These are phyloP conservation scores for Dicentrarchus labrax DNA, from an alignment of 2,113 vertebrate genomes.

Conservation along the genomic window DNA sequence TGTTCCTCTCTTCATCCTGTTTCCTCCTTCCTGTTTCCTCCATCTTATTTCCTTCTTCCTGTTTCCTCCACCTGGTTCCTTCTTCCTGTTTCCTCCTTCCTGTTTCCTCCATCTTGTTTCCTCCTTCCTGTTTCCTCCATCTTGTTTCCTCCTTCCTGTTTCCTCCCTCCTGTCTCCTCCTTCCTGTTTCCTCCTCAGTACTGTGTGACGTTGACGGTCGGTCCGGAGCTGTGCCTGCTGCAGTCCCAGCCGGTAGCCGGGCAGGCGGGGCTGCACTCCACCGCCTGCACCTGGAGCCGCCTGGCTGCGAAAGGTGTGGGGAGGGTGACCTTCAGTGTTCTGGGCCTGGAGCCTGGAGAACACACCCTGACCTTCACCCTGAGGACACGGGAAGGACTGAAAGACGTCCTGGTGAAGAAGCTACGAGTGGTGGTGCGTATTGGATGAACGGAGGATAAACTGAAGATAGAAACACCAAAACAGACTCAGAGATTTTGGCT, in stretches of 20 bases:
- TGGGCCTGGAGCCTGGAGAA: constrained; percentile 89
- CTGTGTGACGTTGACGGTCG: constrained; percentile 85
- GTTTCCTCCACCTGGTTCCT: not conserved
- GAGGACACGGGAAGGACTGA: not conserved
- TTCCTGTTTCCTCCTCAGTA: constrained; percentile 79
- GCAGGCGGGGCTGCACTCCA: constrained; percentile 5
- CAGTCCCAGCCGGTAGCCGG: constrained; percentile 53
- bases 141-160: no score
- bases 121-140: no score
- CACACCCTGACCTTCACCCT: constrained; percentile 90
- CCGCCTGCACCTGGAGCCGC: constrained; percentile 26
- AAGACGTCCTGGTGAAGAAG: constrained; percentile 86
- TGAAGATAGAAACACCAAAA: not conserved
- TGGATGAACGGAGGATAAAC: not conserved
- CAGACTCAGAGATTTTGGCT: not conserved
- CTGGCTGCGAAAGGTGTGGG: constrained; percentile 73
- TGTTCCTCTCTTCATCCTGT: not conserved
- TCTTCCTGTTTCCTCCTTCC: no score
- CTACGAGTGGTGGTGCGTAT: constrained; percentile 90
- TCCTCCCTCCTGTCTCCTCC: not conserved
- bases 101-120: no score
- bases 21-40: constrained; percentile 16
- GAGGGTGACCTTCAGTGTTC: constrained; percentile 84
- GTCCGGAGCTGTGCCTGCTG: constrained; percentile 87
- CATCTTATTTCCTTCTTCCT: constrained; percentile 6